Conservation (phyloP, 2,113 vertebrate species). For the Anhinga rufa region DNA sequence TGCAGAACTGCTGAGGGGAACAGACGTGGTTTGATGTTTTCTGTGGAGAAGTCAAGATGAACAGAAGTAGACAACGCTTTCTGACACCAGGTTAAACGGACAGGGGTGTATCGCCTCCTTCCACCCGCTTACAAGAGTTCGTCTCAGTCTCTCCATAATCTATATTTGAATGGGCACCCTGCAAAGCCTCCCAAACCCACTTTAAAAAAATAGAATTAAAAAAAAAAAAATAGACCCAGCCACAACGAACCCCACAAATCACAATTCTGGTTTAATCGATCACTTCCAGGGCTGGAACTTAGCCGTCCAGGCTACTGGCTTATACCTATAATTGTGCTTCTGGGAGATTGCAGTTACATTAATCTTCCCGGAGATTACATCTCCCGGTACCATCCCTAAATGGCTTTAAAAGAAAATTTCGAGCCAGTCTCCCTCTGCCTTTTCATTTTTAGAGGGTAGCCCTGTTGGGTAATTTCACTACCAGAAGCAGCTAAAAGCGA, state of each 20-base stretch:
- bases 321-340: neutral
- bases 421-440: neutral
- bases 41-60: neutral
- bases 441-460: neutral
- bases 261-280: neutral
- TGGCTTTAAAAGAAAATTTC: neutral
- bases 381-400: slow-evolving; percentile 14
- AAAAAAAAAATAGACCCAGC: neutral
- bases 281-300: neutral
- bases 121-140: neutral
- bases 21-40: neutral
- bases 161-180: neutral
- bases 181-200: neutral
- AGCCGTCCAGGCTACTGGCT: neutral
- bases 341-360: slow-evolving; percentile 38
- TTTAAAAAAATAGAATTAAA: neutral
- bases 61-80: neutral
- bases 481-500: slow-evolving; percentile 29
- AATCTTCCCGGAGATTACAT: slow-evolving; percentile 43
- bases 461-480: slow-evolving; percentile 21
- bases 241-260: neutral
- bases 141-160: neutral
- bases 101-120: neutral
- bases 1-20: neutral
- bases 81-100: neutral